These are phyloP conservation scores for Drosophila barbarae DNA, from an alignment of 2,888 invertebrate genomes.

Conservation along the genomic window DNA sequence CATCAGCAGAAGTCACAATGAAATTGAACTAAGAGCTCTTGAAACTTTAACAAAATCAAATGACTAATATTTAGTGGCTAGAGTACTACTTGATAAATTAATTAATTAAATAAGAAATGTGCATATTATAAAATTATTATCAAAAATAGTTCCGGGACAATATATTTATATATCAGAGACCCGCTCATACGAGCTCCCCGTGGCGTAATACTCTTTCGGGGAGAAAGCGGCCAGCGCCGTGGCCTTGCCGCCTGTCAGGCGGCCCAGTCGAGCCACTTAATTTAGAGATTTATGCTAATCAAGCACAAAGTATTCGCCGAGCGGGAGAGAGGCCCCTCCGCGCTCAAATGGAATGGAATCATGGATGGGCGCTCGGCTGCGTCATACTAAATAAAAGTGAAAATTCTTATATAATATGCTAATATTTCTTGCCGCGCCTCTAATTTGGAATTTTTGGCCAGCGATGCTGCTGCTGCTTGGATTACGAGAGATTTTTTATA, in stretches of 20 bases:
- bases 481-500: conserved; percentile 47
- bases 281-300: conserved; percentile 55
- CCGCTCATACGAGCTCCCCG: background rate
- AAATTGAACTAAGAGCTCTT: background rate
- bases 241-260: conserved; percentile 47
- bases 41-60: background rate
- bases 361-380: conserved; percentile 2
- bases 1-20: background rate
- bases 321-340: conserved; percentile 4
- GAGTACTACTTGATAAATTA: background rate
- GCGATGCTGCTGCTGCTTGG: conserved; percentile 3
- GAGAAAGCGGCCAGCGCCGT: conserved; percentile 22
- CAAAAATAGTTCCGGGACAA: background rate
- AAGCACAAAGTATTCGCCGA: conserved; percentile 48
- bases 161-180: no score
- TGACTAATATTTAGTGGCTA: no score
- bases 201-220: conserved; percentile 19
- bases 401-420: conserved; percentile 53
- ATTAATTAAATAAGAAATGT: background rate
- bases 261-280: conserved; percentile 38
- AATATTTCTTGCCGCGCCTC: conserved; percentile 45
- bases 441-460: conserved; percentile 23
- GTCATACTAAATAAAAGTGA: conserved; percentile 46
- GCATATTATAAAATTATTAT: background rate
- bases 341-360: conserved; percentile 32